Base-by-base conservation (phyloP, 1,140 invertebrate species). In the Aphaenogaster rudis region DNA sequence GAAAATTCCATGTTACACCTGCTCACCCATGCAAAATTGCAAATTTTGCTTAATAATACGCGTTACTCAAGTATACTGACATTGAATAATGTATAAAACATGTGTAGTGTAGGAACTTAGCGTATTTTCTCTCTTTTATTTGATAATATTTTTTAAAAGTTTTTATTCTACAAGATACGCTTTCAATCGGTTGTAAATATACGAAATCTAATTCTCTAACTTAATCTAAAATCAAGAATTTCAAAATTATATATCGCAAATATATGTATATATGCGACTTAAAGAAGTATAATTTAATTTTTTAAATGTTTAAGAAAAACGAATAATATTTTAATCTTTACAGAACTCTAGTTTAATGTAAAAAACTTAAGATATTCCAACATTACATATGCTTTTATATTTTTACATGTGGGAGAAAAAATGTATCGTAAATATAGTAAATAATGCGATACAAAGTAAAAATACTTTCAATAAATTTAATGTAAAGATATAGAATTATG, bases 1-100 rank as follows among this genome's bases (percentile, higher is more conserved):
- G 66, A 81, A 71, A 81, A 71, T 81, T 71, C 39, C 64, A 45
- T 52, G 64, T 57, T 54, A 71, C 64, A 81, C 50, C 78, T 81
- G 64, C 39, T 71, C 50, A n/a, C 39, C 8, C 50, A n/a, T 33
- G 21, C 39, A 6, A 81, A 81, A 81, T 81, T 71, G 21, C 64
- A 28, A 71, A 59, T 81, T 81, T 39, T 54, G 3, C 15, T 81
- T 81, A 81, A 81, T 81, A 71, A 81, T 57, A 50, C 28, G 36
- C 45, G 13, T 66, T 66, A 79, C 11, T 45, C 36, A 42, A 11
- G 4, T 39, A 9, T 15, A 48, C 39, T 82, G 39, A 74, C 66
- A 72, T 82, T 28, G 17, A 48, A 52, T 42, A 39, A 63, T 15
- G 28, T 48, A 71, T 71, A 45, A 61, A 59, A 48, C 17, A 36